Evolutionary conservation across 1,140 invertebrate genomes (phyloP).

Genomic region (Drosophila sturtevanti): DNA sequence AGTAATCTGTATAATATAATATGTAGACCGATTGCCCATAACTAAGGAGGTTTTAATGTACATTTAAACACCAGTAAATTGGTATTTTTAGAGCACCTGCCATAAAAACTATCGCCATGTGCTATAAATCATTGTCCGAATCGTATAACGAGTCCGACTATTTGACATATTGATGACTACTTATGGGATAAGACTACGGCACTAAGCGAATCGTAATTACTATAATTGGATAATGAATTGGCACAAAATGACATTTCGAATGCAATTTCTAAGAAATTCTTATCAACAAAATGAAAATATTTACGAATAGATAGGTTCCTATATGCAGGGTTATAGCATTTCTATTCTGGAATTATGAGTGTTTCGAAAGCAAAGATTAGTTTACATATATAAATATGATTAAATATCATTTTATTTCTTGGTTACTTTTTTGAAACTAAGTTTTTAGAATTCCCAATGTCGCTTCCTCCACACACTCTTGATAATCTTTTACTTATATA

Average conservation of each 20-base stretch:
- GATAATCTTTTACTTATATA: neutral
- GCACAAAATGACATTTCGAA: neutral
- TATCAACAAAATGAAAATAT: neutral
- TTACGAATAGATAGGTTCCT: no score
- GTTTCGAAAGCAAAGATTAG: no score
- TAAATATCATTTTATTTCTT: no score
- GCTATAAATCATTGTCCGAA: slow-evolving; percentile 51
- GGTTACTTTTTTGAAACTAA: no score
- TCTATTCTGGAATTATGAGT: no score
- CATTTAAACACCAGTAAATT: slow-evolving; percentile 75
- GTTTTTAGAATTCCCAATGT: no score
- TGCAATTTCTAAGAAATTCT: neutral
- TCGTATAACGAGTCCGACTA: slow-evolving; percentile 11
- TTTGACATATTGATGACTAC: neutral
- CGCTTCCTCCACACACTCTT: no score
- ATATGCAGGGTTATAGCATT: no score
- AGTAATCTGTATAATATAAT: neutral
- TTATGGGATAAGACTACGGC: neutral
- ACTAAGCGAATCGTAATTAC: neutral
- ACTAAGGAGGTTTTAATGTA: slow-evolving; percentile 74
- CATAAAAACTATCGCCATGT: slow-evolving; percentile 53
- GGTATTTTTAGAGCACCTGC: slow-evolving; percentile 74
- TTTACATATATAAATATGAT: no score
- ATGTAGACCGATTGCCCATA: slow-evolving; percentile 16
- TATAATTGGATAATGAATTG: neutral